These are phyloP conservation scores for Prosapia bicincta DNA, from an alignment of 2,888 invertebrate genomes.

Conservation along the genomic window DNA sequence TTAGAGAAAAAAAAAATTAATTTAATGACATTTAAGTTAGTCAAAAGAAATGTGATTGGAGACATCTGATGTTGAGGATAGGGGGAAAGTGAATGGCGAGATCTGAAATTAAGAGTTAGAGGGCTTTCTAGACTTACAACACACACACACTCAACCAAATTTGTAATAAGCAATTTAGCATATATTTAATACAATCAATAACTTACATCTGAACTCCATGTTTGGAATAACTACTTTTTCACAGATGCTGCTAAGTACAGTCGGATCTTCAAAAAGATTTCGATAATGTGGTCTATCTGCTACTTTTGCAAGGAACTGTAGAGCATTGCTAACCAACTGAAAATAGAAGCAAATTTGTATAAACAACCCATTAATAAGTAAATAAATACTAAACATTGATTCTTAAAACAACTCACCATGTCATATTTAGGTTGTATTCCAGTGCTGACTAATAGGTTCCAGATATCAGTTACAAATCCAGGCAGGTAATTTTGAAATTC, in stretches of 20 bases:
- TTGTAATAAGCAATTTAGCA: too few relatives aligned
- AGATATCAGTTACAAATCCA: conserved; percentile 90
- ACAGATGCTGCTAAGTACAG: conserved; percentile 85
- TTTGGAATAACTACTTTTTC: conserved; percentile 99
- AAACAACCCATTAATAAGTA: background rate
- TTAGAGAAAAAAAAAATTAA: too few relatives aligned
- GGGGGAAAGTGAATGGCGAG: too few relatives aligned
- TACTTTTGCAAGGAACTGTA: conserved; percentile 92
- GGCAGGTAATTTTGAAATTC: conserved; percentile 90
- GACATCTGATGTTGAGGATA: too few relatives aligned
- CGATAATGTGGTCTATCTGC: conserved; percentile 89
- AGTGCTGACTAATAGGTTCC: conserved; percentile 85
- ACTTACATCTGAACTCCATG: conserved; percentile 88
- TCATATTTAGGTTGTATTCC: conserved; percentile 87
- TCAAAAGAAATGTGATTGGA: too few relatives aligned
- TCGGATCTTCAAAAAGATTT: conserved; percentile 82
- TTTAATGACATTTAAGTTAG: too few relatives aligned
- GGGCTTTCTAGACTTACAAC: too few relatives aligned
- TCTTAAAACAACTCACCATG: conserved; percentile 63
- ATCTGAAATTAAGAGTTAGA: too few relatives aligned
- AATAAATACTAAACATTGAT: too few relatives aligned
- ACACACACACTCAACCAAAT: too few relatives aligned
- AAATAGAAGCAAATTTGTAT: conserved; percentile 41
- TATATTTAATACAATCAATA: too few relatives aligned
- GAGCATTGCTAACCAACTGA: conserved; percentile 91